These are phyloP conservation scores for Mus caroli DNA, from an alignment of 2,797 vertebrate genomes.

Conservation along the genomic window DNA sequence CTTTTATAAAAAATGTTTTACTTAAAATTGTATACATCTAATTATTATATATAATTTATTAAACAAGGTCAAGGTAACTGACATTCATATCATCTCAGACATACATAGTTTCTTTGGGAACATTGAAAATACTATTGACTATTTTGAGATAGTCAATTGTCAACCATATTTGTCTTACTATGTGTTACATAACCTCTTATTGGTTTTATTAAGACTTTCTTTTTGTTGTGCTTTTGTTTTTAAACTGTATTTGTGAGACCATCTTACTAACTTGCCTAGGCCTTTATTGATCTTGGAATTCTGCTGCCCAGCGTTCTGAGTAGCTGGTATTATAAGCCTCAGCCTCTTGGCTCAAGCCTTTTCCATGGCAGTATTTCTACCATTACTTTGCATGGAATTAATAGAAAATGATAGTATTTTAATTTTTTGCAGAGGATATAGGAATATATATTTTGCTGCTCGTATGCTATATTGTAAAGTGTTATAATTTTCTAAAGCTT, in stretches of 20 bases:
- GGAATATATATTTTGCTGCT: not conserved
- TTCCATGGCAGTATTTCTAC: not conserved
- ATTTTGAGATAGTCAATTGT: not conserved
- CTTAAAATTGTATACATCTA: not conserved
- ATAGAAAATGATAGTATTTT: not conserved
- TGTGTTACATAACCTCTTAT: not conserved
- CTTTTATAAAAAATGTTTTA: too few relatives aligned
- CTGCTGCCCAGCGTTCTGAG: not conserved
- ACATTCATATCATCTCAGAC: not conserved
- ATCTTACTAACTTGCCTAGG: not conserved
- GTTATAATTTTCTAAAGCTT: conserved; percentile 40
- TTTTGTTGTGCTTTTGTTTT: not conserved
- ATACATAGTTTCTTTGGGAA: not conserved
- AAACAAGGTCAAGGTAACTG: not conserved
- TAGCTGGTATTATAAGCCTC: not conserved
- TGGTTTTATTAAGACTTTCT: conserved; percentile 23
- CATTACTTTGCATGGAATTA: not conserved
- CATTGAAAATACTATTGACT: not conserved
- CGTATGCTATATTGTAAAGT: not conserved
- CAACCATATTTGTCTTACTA: not conserved
- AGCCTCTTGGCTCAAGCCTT: not conserved
- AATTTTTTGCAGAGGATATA: conserved; percentile 3
- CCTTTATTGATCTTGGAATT: not conserved
- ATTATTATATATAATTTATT: not conserved
- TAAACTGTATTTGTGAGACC: not conserved